Evolutionary conservation across 2,888 invertebrate genomes (phyloP), one percentile per base, ranked within the genome.

Genomic region (Limnephilus marmoratus): DNA sequence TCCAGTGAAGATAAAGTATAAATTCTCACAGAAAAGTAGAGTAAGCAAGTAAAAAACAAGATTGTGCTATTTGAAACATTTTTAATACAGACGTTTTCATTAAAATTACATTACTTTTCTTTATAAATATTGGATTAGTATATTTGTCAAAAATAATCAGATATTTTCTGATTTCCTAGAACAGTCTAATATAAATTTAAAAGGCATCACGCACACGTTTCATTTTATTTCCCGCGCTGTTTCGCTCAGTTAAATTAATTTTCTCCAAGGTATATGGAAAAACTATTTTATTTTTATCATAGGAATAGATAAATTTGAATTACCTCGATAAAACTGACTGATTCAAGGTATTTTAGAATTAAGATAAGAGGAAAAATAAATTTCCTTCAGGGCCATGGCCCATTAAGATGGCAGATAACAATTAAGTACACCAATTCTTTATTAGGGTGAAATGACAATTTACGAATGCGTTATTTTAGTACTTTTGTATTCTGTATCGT

Each of bases 331-430:
- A 82, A 82, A 82, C 31, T 82, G 29, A 82, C 29, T 34, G 82
- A 34, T 82, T 34, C 82, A 18, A 34, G 31, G 82, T 82, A 82
- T 82, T 82, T 82, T 82, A 82, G 82, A 82, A 82, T 82, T 34
- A 82, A 82, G 82, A 82, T 82, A 82, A 82, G 34, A 82, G 24
- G 15, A 13, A 82, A 82, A 82, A 82, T 82, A 82, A 82, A 82
- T 82, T 82, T 34, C 31, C 9, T 13, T 82, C 34, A 82, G 82
- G 82, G 82, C 68, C 68, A n/a, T 9, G n/a, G 68, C 68, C 68
- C 45, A 45, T 86, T 86, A 41, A 86, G 86, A 86, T 86, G n/a
- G 13, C 13, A 86, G 86, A 86, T 86, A 86, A 86, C 86, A 45
- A 29, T 41, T 86, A 86, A 29, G 45, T 68, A 68, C 68, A 68